Base-by-base conservation (phyloP, 2,888 invertebrate species). In the Dicycla oo region DNA sequence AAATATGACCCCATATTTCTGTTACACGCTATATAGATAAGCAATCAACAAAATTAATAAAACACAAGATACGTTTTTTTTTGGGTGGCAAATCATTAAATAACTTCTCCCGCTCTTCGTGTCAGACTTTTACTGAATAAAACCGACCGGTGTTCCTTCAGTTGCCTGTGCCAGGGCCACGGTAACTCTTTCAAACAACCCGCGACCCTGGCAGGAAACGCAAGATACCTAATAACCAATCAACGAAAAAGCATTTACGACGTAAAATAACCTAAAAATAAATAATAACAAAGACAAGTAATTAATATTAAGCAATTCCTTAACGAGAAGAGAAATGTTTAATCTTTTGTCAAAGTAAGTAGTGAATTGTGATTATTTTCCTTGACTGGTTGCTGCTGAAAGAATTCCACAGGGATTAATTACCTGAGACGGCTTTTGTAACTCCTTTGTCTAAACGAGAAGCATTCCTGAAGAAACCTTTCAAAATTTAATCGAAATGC, bases 331-430 rank as follows among this genome's bases (percentile, higher is more conserved):
- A 86, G 84, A 86, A 86, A 85, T 87, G 84, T 88, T 89, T 87
- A 86, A 88, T 88, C 87, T 88, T 86, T 88, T 88, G 88, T 88
- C 86, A 87, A 86, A 84, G 84, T 75, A 73, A 86, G 83, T 87
- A 86, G 87, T 87, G 81, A 84, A 88, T 90, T 85, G 89, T 88
- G 87, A 91, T 91, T 90, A 91, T 90, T 91, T 91, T 91, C 88
- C 88, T 85, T 87, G 84, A 89, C 86, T 90, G 89, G 87, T 88
- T 86, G 89, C 86, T 82, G 78, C 87, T 88, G 88, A 91, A 93
- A 93, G 93, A 93, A 93, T 93, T 92, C 93, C 90, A 86, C 86
- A 81, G 89, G 92, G 93, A 93, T 93, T 93, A 93, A 93, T 93
- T 93, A 93, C 93, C 92, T 92, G 91, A 91, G 90, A 89, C 86